Percentiles rank a stretch among this genome's conserved stretches.
These are phyloP conservation scores for Motacilla tschutschensis DNA, from an alignment of 2,113 vertebrate genomes.

Conservation along the genomic window DNA sequence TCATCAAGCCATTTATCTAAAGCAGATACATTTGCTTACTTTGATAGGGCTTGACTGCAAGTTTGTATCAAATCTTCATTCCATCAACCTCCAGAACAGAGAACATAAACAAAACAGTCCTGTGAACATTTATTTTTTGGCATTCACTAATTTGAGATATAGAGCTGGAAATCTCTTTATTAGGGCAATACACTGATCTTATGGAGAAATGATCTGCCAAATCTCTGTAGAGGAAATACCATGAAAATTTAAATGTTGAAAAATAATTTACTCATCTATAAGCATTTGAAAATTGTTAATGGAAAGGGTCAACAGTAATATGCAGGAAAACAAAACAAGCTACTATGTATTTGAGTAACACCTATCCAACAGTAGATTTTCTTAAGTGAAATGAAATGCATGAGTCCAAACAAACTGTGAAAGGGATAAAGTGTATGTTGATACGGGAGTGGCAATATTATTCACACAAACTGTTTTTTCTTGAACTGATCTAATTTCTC, in stretches of 20 bases:
- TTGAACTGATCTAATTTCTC: background rate
- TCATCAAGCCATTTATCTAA: background rate
- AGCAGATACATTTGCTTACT: conserved; percentile 26
- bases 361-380: conserved; percentile 30
- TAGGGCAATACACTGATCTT: conserved; percentile 34
- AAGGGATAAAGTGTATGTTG: background rate
- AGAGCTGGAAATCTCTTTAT: conserved; percentile 41
- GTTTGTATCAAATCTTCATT: conserved; percentile 22
- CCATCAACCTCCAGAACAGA: background rate
- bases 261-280: conserved; percentile 38
- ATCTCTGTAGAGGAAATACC: conserved; percentile 44
- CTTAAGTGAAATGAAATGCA: background rate
- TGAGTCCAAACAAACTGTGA: conserved; percentile 1
- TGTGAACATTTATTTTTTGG: conserved; percentile 8
- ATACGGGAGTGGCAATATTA: background rate
- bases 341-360: conserved; percentile 31
- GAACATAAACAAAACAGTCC: background rate
- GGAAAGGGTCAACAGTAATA: conserved; percentile 52
- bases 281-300: conserved; percentile 55
- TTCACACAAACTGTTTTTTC: background rate
- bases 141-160: conserved; percentile 40
- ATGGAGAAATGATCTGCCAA: conserved; percentile 51
- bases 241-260: conserved; percentile 43
- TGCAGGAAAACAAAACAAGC: background rate
- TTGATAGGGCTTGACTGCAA: background rate